Percentiles rank a stretch among this genome's conserved stretches.
These are phyloP conservation scores for Nymphicus hollandicus DNA, from an alignment of 2,113 vertebrate genomes.

Conservation along the genomic window DNA sequence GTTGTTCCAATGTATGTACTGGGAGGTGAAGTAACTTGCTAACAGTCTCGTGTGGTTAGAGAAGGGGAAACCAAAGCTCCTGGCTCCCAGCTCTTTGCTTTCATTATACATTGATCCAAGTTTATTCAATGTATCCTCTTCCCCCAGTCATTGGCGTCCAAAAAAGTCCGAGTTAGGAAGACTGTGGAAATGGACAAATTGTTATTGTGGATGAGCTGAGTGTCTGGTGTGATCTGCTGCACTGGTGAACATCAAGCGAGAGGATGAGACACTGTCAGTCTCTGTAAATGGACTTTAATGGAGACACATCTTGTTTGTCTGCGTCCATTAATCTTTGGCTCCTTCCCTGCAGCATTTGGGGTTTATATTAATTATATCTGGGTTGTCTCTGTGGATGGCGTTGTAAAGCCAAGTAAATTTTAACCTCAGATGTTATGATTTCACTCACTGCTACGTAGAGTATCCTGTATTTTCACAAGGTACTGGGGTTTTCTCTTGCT, in stretches of 20 bases:
- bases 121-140: not conserved
- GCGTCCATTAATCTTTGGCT: slow-evolving; percentile 35
- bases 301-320: not conserved
- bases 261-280: slow-evolving; percentile 6
- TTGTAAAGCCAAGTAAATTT: not conserved
- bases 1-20: not conserved
- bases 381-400: not conserved
- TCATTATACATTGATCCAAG: not conserved
- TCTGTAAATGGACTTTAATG: slow-evolving; percentile 30
- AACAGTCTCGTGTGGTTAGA: not conserved
- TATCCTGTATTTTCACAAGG: not conserved
- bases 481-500: not conserved
- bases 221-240: not conserved
- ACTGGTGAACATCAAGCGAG: not conserved
- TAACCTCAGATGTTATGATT: not conserved
- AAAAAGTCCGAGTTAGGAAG: not conserved
- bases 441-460: not conserved
- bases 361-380: slow-evolving; percentile 24
- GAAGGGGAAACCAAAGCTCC: not conserved
- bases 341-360: slow-evolving; percentile 6
- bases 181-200: not conserved
- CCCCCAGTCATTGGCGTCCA: not conserved
- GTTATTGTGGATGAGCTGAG: not conserved
- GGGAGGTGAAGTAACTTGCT: not conserved
- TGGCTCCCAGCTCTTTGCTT: not conserved